These are phyloP conservation scores for Bagarius yarrelli DNA, from an alignment of 2,113 vertebrate species.

Conservation along the genomic window DNA sequence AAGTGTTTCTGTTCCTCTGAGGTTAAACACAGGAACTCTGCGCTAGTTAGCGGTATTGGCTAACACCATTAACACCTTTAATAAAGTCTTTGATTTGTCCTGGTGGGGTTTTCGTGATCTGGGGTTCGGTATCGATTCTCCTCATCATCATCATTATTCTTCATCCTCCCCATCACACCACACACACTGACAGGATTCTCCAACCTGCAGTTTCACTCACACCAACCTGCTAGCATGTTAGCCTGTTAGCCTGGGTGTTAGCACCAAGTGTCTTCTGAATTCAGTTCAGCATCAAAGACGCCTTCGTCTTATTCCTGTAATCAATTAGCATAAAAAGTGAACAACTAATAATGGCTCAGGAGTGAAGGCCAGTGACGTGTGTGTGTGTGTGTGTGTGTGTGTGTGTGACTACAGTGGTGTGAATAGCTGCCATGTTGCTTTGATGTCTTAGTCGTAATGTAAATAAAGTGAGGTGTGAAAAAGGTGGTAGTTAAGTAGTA, in stretches of 20 bases:
- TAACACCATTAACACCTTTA: too few species aligned
- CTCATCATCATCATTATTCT: constrained; percentile 52
- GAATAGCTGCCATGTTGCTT: constrained; percentile 25
- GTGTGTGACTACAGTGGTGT: constrained; percentile 34
- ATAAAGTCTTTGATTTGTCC: too few species aligned
- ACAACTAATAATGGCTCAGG: constrained; percentile 15
- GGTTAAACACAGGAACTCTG: too few species aligned
- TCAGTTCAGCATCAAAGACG: constrained; percentile 3
- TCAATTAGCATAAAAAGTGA: constrained; percentile 39
- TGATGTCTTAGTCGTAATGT: constrained; percentile 20
- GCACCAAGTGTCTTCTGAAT: not conserved
- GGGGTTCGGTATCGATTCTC: constrained; percentile 44
- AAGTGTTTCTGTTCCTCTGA: too few species aligned
- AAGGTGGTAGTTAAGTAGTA: constrained; percentile 17
- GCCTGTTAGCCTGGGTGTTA: not conserved
- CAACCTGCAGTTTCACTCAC: constrained; percentile 29
- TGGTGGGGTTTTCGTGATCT: too few species aligned
- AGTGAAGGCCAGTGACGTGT: not conserved
- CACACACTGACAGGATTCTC: constrained; percentile 48
- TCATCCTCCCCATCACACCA: constrained; percentile 36
- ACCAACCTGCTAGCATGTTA: not conserved
- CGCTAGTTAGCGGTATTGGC: too few species aligned
- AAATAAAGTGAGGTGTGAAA: constrained; percentile 34
- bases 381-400: constrained; percentile 12
- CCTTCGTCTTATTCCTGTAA: constrained; percentile 16